Evolutionary conservation across 2,888 invertebrate genomes (phyloP), one percentile per base, ranked within the genome.

Genomic region (Stenichneumon culpator): DNA sequence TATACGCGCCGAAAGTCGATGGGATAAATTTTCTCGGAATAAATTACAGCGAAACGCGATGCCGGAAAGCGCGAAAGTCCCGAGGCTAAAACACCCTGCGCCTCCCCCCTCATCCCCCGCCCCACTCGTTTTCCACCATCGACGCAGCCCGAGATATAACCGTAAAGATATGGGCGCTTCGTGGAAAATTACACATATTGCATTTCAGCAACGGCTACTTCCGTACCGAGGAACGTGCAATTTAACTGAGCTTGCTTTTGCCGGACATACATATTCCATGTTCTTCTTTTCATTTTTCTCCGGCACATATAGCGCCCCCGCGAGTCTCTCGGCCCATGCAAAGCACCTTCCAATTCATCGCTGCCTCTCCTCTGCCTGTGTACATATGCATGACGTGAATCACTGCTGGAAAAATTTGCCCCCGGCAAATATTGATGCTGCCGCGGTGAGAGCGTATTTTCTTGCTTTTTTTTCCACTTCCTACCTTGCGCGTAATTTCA

Each of bases 181-280:
- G 82, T 70, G 79, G 68, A 81, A 87, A 87, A 87, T 87, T 87
- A 86, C 87, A 87, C 86, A 83, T 86, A 87, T 86, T 87, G 86
- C 86, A 83, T 84, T 87, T 87, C 86, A 87, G 78, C 84, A 86
- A 84, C 70, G 82, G 84, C 86, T 83, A 86, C 87, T 86, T 87
- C 87, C 87, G 84, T 77, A 70, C 70, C 69, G 47, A 82, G 57
- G 57, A 86, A 83, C 73, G 79, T 79, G 75, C 65, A 83, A 83
- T 87, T 87, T 84, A 44, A 82, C 72, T 60, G 79, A 77, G 50
- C 77, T 47, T 68, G 84, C 74, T 79, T 72, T 78, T 57, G 78
- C 81, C 68, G 65, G n/a, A 78, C 73, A 82, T 72, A 73, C 68
- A 73, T 82, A 80, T 82, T 81, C 68, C 63, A 39, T 60, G 77